Evolutionary conservation across 2,797 vertebrate species (phyloP).

Genomic region (Psittacula derbiana): DNA sequence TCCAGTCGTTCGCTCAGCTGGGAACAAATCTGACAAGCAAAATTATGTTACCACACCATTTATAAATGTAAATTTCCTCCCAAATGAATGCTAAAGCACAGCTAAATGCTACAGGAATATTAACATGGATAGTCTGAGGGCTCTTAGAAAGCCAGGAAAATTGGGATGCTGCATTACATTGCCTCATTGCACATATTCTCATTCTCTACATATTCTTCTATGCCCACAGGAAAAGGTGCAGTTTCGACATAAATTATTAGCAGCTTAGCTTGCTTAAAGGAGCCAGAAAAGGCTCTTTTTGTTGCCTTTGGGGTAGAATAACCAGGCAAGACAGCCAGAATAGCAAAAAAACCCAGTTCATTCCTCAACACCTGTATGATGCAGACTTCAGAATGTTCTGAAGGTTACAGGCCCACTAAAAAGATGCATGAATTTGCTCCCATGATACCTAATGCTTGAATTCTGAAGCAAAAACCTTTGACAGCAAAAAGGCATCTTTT

Average conservation of each 20-base stretch:
- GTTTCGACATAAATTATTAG: not conserved
- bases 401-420: not conserved
- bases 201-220: not conserved
- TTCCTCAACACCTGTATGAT: not conserved
- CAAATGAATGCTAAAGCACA: slow-evolving; percentile 23
- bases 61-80: slow-evolving; percentile 30
- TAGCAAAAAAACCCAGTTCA: not conserved
- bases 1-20: slow-evolving; percentile 96
- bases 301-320: not conserved
- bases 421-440: not conserved
- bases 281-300: not conserved
- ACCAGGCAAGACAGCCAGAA: not conserved
- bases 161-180: not conserved
- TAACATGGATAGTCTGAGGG: not conserved
- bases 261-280: not conserved
- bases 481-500: not conserved
- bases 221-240: not conserved
- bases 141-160: not conserved
- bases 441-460: not conserved
- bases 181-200: not conserved
- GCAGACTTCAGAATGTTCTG: not conserved
- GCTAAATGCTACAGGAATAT: slow-evolving; percentile 7
- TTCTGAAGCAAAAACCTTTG: not conserved
- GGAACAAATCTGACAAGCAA: slow-evolving; percentile 91
- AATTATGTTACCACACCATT: slow-evolving; percentile 49